Evolutionary conservation across 2,797 vertebrate genomes (phyloP), one percentile per base, ranked within the genome.

Genomic region (Premnoplex brunnescens): DNA sequence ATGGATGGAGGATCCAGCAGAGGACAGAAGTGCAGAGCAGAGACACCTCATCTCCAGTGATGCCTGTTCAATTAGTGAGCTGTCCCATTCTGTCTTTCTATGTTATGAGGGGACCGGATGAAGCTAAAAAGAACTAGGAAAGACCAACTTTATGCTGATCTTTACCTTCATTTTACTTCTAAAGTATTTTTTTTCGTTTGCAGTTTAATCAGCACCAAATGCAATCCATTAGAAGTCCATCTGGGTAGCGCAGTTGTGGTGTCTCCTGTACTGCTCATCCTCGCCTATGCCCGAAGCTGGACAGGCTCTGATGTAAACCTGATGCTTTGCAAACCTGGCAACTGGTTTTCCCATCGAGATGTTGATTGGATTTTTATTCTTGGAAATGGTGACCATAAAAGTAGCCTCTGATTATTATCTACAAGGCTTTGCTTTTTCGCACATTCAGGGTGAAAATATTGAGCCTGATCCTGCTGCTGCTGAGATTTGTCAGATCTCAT

Each of bases 241-340:
- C 8, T 0, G 1, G 74, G 55, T 36, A 15, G 37, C 0, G 0
- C 7, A 8, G 39, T 52, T 1, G 0, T 15, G 26, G 26, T 22
- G 39, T 14, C 36, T 59, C 60, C 78, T 6, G 7, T 59, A 0
- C 34, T 18, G 3, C 49, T n/a, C 27, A 39, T 62, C 27, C 19
- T 41, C 9, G 3, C 27, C 59, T 63, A 23, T 43, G 10, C 28
- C 60, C 49, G 20, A 7, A 37, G 32, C 21, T 1, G 15, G 20
- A 51, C 58, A 13, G 49, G 1, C 43, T 36, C 71, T 24, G n/a
- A n/a, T n/a, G n/a, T n/a, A 24, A 0, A 24, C 8, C 1, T 4
- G 17, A 7, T 10, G 71, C 80, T 87, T 52, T 60, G 17, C 32
- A 13, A 46, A 44, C 58, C 60, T 27, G 41, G n/a, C 58, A 36